Evolutionary conservation across 2,888 invertebrate genomes (phyloP), one percentile per base, ranked within the genome.

Genomic region (Argynnis bischoffii): DNA sequence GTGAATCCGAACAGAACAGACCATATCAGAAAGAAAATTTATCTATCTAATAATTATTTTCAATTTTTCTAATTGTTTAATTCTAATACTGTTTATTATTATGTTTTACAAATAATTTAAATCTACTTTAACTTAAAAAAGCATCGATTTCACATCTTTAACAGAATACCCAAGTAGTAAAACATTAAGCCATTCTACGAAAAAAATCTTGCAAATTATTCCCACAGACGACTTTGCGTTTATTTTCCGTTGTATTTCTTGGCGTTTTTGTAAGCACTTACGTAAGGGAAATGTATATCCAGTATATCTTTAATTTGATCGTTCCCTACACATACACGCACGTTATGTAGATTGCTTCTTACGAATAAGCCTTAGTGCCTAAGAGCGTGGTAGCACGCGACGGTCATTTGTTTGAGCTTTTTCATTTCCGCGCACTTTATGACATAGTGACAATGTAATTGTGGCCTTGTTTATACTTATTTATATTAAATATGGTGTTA

Each of bases 371-470:
- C 64, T 55, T 35, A 63, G 56, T 46, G 46, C 59, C 65, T 71
- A 69, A 54, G 57, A 66, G 67, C 60, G 63, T 15, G 48, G 26
- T 31, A 50, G 66, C 73, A 73, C 72, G 72, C 70, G 16, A 50
- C 61, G 50, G 55, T 59, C 71, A 66, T 71, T 72, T 65, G 60
- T 68, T 69, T 67, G 51, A 65, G 69, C 64, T 48, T 67, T 65
- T 70, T 69, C 69, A 70, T 70, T 72, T 69, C 66, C 63, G 50
- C 55, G 57, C 66, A 31, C 59, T 63, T 55, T 57, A 48, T 56
- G 61, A 54, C 50, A 53, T 54, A 54, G n/a, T 51, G 61, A 16
- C 18, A 21, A 18, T 14, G 35, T 15, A 16, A 60, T 13, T 16
- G n/a, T 13, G 1, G 16, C 31, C 26, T 48, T 48, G 26, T 48